phyloP scores from a whole-genome alignment of 2,888 invertebrate species.

The Corbicula japonica region DNA sequence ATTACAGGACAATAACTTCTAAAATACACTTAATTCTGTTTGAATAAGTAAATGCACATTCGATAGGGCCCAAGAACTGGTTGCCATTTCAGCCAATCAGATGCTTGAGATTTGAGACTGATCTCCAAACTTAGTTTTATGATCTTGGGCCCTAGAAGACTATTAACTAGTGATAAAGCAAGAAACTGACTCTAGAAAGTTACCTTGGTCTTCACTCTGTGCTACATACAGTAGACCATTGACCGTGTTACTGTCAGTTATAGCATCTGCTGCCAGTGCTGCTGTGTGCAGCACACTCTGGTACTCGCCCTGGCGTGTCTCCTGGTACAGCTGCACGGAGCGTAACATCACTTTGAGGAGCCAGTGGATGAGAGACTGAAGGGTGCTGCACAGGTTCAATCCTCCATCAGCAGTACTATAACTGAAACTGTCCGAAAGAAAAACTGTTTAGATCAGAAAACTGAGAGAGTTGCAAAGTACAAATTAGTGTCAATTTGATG shows the following conservation, averaged over 20 bases:
- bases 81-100: too few relatives aligned
- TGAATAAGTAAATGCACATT: too few relatives aligned
- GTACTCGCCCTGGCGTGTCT: conserved; percentile 82
- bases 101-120: too few relatives aligned
- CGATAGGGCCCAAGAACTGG: too few relatives aligned
- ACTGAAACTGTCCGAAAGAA: conserved; percentile 77
- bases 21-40: too few relatives aligned
- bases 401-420: conserved; percentile 95
- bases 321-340: conserved; percentile 83
- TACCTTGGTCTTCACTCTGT: conserved; percentile 88
- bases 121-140: too few relatives aligned
- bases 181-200: too few relatives aligned
- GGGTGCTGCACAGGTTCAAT: conserved; percentile 90
- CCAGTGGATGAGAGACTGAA: conserved; percentile 89
- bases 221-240: conserved; percentile 86
- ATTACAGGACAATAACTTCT: too few relatives aligned
- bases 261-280: conserved; percentile 81
- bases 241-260: conserved; percentile 83
- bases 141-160: too few relatives aligned
- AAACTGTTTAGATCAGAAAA: too few relatives aligned
- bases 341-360: conserved; percentile 82
- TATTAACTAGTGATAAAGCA: too few relatives aligned
- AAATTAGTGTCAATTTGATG: not conserved
- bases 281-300: conserved; percentile 84
- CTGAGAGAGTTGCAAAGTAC: not conserved